Percentiles rank a stretch among this genome's conserved stretches.
Conservation (phyloP, 1,140 invertebrate species). For the Trichoplusia ni region DNA sequence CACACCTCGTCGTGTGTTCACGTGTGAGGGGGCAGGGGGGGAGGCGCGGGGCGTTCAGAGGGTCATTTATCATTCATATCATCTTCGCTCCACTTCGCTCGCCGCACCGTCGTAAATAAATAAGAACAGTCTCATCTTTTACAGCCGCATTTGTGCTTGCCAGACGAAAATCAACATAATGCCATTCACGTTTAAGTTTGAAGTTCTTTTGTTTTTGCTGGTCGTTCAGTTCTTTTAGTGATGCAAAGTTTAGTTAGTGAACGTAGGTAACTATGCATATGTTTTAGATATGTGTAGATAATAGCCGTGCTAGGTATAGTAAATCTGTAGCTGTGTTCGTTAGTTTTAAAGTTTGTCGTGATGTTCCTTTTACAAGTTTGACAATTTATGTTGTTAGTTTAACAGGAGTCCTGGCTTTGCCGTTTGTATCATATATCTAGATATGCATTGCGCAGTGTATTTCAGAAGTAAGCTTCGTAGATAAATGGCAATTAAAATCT, state of each 20-base stretch:
- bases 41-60: conserved; percentile 58
- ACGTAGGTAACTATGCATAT: conserved; percentile 74
- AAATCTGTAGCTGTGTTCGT: conserved; percentile 49
- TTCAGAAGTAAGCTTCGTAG: too few species aligned
- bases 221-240: conserved; percentile 46
- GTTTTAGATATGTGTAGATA: conserved; percentile 70
- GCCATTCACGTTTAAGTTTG: not conserved
- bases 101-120: conserved; percentile 81
- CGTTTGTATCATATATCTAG: too few species aligned
- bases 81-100: conserved; percentile 81
- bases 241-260: conserved; percentile 47
- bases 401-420: not conserved
- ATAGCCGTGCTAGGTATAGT: conserved; percentile 51
- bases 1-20: conserved; percentile 70
- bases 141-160: conserved; percentile 55
- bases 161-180: conserved; percentile 7
- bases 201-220: not conserved
- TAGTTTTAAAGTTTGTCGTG: conserved; percentile 54
- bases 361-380: conserved; percentile 16
- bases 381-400: conserved; percentile 1
- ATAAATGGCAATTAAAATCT: not conserved
- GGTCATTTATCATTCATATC: conserved; percentile 82
- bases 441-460: not conserved
- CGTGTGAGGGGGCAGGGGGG: conserved; percentile 58
- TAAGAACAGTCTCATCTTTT: conserved; percentile 81